Evolutionary conservation across 1,140 invertebrate genomes (phyloP).

Genomic region (Zaprionus kolodkinae): DNA sequence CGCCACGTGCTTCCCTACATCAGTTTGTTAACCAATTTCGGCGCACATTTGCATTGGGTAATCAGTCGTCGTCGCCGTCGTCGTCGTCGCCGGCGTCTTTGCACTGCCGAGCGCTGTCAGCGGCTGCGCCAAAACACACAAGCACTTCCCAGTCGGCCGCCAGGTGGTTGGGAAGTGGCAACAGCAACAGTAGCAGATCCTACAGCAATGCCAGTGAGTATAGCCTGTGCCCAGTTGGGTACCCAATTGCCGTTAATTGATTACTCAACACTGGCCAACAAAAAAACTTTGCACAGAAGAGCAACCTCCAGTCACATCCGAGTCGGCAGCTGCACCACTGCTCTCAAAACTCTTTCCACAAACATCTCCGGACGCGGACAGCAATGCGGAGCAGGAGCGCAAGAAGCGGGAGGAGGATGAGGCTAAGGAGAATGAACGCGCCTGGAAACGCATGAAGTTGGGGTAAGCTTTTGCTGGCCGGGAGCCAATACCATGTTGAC

Average conservation of each 20-base stretch:
- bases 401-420: conserved; percentile 79
- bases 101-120: conserved; percentile 14
- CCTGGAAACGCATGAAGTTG: conserved; percentile 87
- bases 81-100: not conserved
- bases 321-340: conserved; percentile 24
- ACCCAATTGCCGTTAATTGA: conserved; percentile 7
- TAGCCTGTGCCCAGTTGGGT: not conserved
- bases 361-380: conserved; percentile 68
- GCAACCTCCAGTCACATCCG: conserved; percentile 2
- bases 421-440: conserved; percentile 86
- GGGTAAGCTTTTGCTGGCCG: conserved; percentile 83
- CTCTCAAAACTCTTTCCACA: conserved; percentile 82
- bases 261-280: conserved; percentile 15
- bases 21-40: conserved; percentile 34
- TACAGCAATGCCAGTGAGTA: conserved; percentile 50
- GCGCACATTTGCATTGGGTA: conserved; percentile 49
- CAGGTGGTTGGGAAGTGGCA: conserved; percentile 10
- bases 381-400: conserved; percentile 64
- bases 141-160: not conserved
- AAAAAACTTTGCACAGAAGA: conserved; percentile 19
- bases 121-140: conserved; percentile 13
- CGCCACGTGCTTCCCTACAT: conserved; percentile 47
- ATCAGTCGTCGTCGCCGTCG: conserved; percentile 33
- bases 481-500: not conserved
- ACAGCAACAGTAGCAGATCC: conserved; percentile 16